phyloP scores from a whole-genome alignment of 2,888 invertebrate species.

The Polymixis lichenea region DNA sequence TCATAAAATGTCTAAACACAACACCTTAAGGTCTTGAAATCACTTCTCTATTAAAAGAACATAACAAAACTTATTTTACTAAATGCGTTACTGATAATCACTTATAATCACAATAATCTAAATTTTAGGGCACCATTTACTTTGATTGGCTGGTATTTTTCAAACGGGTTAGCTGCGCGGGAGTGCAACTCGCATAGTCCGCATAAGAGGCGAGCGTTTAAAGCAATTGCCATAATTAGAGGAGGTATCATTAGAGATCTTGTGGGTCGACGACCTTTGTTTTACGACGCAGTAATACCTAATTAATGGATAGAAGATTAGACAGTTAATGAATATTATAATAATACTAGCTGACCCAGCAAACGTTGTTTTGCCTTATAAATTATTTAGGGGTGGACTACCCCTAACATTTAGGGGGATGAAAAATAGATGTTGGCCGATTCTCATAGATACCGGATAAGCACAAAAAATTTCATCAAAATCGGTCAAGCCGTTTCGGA shows the following conservation, averaged over 20 bases:
- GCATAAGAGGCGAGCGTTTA: constrained; percentile 62
- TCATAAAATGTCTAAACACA: background rate
- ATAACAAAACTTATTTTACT: constrained; percentile 10
- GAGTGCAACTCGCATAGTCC: constrained; percentile 62
- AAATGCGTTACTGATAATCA: constrained; percentile 30
- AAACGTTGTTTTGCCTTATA: too few species aligned
- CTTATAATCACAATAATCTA: constrained; percentile 51
- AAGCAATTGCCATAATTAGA: constrained; percentile 69
- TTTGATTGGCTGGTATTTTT: constrained; percentile 54
- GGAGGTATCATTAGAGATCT: constrained; percentile 63
- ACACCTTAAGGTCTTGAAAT: background rate
- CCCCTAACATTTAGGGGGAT: too few species aligned
- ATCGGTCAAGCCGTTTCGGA: too few species aligned
- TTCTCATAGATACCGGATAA: too few species aligned
- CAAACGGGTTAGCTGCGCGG: constrained; percentile 40
- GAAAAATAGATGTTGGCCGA: too few species aligned
- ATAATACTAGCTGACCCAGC: too few species aligned
- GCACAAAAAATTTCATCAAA: too few species aligned
- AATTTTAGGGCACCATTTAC: constrained; percentile 64
- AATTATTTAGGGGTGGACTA: too few species aligned
- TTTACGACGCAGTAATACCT: constrained; percentile 31
- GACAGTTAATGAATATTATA: background rate
- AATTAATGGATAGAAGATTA: constrained; percentile 7
- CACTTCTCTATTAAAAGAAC: constrained; percentile 2
- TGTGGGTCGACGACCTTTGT: constrained; percentile 49